Percentiles rank a stretch among this genome's conserved stretches.
phyloP scores from a whole-genome alignment of 2,113 vertebrate genomes.

The Limanda limanda region DNA sequence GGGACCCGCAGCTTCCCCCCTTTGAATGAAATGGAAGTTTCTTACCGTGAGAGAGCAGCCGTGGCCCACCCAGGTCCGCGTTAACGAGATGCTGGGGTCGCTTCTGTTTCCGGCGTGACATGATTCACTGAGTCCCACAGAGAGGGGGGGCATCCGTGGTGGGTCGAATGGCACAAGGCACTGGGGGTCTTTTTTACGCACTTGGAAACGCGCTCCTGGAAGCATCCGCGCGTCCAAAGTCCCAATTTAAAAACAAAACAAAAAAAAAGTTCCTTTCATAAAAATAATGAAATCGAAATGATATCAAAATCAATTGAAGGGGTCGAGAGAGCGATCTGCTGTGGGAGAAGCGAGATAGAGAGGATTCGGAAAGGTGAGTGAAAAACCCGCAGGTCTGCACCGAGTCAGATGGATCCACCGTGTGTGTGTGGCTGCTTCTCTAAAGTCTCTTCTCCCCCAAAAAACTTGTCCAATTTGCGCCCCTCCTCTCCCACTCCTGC shows the following conservation, averaged over 20 bases:
- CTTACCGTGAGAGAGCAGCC: conserved; percentile 82
- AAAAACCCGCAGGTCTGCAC: conserved; percentile 63
- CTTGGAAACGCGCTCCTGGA: conserved; percentile 59
- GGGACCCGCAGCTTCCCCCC: background rate
- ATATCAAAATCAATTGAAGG: background rate
- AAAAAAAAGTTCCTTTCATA: background rate
- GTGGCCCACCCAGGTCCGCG: conserved; percentile 81
- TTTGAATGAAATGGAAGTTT: conserved; percentile 15
- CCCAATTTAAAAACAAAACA: background rate
- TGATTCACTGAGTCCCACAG: conserved; percentile 77
- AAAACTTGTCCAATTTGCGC: conserved; percentile 85
- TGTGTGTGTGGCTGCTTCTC: conserved; percentile 83
- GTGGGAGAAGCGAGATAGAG: conserved; percentile 1
- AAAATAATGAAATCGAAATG: background rate
- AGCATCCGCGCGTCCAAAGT: conserved; percentile 19
- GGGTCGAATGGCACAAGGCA: conserved; percentile 58
- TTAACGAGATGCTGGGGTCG: conserved; percentile 87
- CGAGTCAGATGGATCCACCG: conserved; percentile 72
- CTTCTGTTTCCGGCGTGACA: conserved; percentile 89
- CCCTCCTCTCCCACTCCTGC: conserved; percentile 78
- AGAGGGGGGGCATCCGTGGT: conserved; percentile 77
- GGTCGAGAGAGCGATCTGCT: background rate
- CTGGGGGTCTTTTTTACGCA: conserved; percentile 69
- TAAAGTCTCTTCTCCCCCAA: conserved; percentile 82
- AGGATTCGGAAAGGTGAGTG: conserved; percentile 30